Conservation (phyloP, 37 sponge, comb jelly and placozoan species). For the Aplysina aerophoba region DNA sequence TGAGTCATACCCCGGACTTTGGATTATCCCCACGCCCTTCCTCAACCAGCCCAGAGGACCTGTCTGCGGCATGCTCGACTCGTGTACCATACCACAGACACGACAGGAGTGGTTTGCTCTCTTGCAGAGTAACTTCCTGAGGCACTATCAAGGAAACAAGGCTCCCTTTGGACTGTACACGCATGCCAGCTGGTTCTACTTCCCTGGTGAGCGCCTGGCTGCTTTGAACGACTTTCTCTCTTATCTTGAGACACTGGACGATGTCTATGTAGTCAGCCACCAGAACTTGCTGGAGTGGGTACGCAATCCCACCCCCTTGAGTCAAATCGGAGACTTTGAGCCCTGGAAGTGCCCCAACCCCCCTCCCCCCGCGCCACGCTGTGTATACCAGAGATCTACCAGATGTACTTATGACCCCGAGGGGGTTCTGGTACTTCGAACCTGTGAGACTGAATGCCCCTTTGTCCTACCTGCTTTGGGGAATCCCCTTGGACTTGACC, state of each 20-base stretch:
- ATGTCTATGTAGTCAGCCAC: conserved; percentile 60
- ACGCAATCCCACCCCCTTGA: conserved; percentile 48
- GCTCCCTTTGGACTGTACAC: conserved; percentile 63
- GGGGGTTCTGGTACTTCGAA: background rate
- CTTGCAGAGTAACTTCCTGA: conserved; percentile 45
- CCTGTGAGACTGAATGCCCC: conserved; percentile 47
- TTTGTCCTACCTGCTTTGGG: conserved; percentile 37
- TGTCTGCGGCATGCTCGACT: conserved; percentile 44
- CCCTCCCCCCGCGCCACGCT: conserved; percentile 30
- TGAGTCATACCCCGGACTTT: conserved; percentile 55
- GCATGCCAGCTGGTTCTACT: conserved; percentile 36
- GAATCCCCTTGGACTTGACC: conserved; percentile 36
- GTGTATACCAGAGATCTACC: conserved; percentile 4
- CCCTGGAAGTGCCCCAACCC: conserved; percentile 53
- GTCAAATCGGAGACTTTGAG: conserved; percentile 34
- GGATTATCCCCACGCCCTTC: conserved; percentile 46
- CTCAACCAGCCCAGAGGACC: conserved; percentile 30
- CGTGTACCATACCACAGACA: conserved; percentile 27
- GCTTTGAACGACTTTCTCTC: conserved; percentile 45
- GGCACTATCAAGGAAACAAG: conserved; percentile 46
- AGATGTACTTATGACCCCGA: conserved; percentile 28
- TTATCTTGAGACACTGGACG: conserved; percentile 32
- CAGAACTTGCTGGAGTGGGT: conserved; percentile 64
- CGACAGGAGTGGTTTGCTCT: conserved; percentile 54
- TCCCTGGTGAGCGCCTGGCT: background rate